Evolutionary conservation across 2,888 invertebrate species (phyloP).

Genomic region (Caenorhabditis sulstoni): DNA sequence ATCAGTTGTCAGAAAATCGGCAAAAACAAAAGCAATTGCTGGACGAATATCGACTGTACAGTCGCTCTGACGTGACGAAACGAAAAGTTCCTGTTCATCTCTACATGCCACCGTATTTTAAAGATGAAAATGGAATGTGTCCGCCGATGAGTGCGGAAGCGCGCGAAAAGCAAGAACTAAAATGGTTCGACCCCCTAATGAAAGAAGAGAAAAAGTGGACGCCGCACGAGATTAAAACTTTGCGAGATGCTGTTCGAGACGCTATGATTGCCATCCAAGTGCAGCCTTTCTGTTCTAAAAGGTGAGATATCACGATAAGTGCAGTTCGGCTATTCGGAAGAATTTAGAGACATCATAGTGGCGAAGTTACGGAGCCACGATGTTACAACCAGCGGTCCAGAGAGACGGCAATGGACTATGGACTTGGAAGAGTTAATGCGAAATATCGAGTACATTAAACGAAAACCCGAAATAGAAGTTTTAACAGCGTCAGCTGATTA

Average conservation of each 20-base stretch:
- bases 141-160: slow-evolving; percentile 71
- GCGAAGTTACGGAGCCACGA: slow-evolving; percentile 29
- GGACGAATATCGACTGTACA: slow-evolving; percentile 42
- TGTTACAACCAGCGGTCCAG: slow-evolving; percentile 31
- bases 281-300: slow-evolving; percentile 49
- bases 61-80: slow-evolving; percentile 41
- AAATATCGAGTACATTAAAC: slow-evolving; percentile 43
- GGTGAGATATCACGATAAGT: not conserved
- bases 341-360: slow-evolving; percentile 46
- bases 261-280: slow-evolving; percentile 47
- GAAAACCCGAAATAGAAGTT: slow-evolving; percentile 36
- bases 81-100: slow-evolving; percentile 60
- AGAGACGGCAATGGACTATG: slow-evolving; percentile 47
- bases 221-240: slow-evolving; percentile 48
- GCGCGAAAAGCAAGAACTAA: slow-evolving; percentile 52
- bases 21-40: slow-evolving; percentile 58
- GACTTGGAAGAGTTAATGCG: slow-evolving; percentile 56
- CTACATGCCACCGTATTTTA: slow-evolving; percentile 77
- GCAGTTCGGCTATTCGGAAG: no score
- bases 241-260: slow-evolving; percentile 48
- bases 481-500: slow-evolving; percentile 45
- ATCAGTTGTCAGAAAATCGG: slow-evolving; percentile 60
- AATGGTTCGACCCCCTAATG: slow-evolving; percentile 67
- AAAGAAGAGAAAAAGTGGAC: slow-evolving; percentile 68
- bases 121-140: slow-evolving; percentile 74